Conservation (phyloP, 2,113 vertebrate species). For the Gallinago undulata region DNA sequence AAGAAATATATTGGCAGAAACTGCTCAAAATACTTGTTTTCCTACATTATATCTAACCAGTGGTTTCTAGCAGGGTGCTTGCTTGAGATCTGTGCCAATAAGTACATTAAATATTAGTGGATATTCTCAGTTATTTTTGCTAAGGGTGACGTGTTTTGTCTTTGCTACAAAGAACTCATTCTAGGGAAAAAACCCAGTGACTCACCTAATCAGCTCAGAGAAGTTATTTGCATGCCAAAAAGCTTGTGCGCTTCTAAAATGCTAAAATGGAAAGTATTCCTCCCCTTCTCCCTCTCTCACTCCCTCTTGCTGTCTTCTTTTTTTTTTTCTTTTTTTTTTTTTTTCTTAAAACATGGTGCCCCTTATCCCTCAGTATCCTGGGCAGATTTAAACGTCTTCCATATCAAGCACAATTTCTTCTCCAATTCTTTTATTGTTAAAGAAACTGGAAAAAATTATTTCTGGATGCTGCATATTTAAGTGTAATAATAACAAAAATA, state of each 20-base stretch:
- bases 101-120: background rate
- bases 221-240: constrained; percentile 25
- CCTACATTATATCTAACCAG: background rate
- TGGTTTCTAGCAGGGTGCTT: background rate
- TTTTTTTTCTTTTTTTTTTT: background rate
- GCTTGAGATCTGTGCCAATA: constrained; percentile 35
- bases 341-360: background rate
- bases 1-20: constrained; percentile 1
- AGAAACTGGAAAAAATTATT: constrained; percentile 29
- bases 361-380: background rate
- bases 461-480: background rate
- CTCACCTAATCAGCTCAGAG: constrained; percentile 14
- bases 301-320: background rate
- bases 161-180: constrained; percentile 29
- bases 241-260: background rate
- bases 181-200: background rate
- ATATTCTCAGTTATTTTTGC: constrained; percentile 18
- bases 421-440: background rate
- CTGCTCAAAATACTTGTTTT: constrained; percentile 36
- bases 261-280: background rate
- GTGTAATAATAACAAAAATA: background rate
- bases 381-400: background rate
- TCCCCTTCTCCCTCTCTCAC: background rate
- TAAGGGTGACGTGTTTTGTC: background rate
- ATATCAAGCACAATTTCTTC: background rate